A percentile compares a stretch with the other conserved stretches of the same genome.
Conservation (phyloP, 2,888 invertebrate species). For the Hoplodrina blanda region DNA sequence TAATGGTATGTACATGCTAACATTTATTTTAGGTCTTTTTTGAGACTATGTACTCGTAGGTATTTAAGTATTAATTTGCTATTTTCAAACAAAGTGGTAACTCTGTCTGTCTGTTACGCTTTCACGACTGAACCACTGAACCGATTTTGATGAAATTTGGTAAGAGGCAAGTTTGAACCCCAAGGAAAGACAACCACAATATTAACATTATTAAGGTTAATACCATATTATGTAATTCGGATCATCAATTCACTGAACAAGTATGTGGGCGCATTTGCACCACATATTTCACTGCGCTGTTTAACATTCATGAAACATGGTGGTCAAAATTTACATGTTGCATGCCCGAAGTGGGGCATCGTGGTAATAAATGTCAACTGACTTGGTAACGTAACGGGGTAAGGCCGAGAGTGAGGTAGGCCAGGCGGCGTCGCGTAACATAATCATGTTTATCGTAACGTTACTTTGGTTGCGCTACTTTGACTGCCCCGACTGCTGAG, state of each 20-base stretch:
- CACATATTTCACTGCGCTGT: constrained; percentile 50
- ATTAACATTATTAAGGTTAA: constrained; percentile 13
- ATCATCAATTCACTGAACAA: constrained; percentile 33
- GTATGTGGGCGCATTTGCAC: constrained; percentile 41
- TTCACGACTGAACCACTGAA: no score
- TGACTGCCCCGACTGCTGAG: no score
- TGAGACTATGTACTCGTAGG: no score
- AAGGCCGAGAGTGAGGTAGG: constrained; percentile 22
- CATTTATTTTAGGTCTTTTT: not conserved
- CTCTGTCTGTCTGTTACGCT: no score
- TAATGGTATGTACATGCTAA: not conserved
- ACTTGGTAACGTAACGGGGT: constrained; percentile 13
- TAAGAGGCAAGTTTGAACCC: no score
- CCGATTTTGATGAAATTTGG: no score
- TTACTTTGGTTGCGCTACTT: not conserved
- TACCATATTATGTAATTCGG: constrained; percentile 26
- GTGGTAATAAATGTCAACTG: constrained; percentile 62
- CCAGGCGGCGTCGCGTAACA: constrained; percentile 2
- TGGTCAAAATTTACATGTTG: constrained; percentile 66
- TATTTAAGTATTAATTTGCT: not conserved
- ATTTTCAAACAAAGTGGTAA: not conserved
- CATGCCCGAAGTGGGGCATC: constrained; percentile 66
- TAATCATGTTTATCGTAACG: constrained; percentile 9
- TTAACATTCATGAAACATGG: constrained; percentile 68
- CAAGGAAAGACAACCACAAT: not conserved